Conservation (phyloP, 2,888 invertebrate species). For the Agonum fuliginosum region DNA sequence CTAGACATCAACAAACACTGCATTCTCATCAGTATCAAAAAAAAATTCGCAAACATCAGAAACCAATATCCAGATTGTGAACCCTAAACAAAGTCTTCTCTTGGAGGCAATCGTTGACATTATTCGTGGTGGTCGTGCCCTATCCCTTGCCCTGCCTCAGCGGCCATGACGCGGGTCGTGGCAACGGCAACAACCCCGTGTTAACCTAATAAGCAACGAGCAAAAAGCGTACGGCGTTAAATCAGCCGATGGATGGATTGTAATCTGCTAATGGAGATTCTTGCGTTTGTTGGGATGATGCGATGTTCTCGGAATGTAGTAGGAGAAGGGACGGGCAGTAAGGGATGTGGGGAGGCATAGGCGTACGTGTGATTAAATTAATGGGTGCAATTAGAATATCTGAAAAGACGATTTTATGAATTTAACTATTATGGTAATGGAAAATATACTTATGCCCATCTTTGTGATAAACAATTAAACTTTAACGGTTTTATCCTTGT, state of each 20-base stretch:
- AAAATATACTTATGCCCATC: too few species aligned
- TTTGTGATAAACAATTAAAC: too few species aligned
- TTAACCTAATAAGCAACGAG: slow-evolving; percentile 64
- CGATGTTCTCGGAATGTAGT: slow-evolving; percentile 4
- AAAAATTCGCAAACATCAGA: too few species aligned
- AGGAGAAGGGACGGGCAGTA: neutral
- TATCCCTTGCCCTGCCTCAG: neutral
- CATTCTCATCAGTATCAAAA: too few species aligned
- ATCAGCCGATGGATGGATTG: slow-evolving; percentile 69
- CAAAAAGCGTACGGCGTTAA: slow-evolving; percentile 65
- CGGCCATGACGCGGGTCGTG: slow-evolving; percentile 1
- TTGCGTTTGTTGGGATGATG: slow-evolving; percentile 18
- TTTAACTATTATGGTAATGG: too few species aligned
- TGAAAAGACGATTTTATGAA: too few species aligned
- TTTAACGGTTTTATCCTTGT: too few species aligned
- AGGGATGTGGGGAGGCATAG: neutral
- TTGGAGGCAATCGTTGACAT: neutral
- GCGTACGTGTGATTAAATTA: slow-evolving; percentile 14
- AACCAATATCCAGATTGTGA: slow-evolving; percentile 12
- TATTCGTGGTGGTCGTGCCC: neutral
- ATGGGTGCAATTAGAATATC: neutral
- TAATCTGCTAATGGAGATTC: slow-evolving; percentile 70
- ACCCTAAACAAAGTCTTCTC: slow-evolving; percentile 2
- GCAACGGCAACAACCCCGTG: slow-evolving; percentile 35
- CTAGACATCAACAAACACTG: too few species aligned